Percentiles rank a stretch among this genome's conserved stretches.
These are phyloP conservation scores for Spatulosminthurus flaviceps DNA, from an alignment of 2,888 invertebrate species.

Conservation along the genomic window DNA sequence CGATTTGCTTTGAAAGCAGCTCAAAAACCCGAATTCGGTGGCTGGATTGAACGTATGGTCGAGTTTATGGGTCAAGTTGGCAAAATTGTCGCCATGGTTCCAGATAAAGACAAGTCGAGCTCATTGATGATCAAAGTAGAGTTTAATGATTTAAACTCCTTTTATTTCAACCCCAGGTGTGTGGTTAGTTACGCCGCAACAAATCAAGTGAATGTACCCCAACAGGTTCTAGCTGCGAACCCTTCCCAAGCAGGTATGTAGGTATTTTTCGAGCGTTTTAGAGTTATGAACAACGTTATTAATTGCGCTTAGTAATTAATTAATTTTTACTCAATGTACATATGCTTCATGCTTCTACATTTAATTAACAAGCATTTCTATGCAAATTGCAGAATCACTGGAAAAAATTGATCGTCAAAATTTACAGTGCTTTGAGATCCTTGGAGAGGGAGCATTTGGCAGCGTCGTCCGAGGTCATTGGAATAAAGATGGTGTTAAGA, in stretches of 20 bases:
- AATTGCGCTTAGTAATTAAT: too few relatives aligned
- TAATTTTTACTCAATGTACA: too few relatives aligned
- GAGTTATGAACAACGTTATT: too few relatives aligned
- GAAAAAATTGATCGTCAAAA: conserved; percentile 17
- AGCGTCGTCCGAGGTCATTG: conserved; percentile 32
- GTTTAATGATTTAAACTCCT: conserved; percentile 4
- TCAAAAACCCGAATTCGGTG: conserved; percentile 1
- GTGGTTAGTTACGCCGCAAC: background rate
- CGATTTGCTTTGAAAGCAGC: background rate
- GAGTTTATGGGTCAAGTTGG: conserved; percentile 18
- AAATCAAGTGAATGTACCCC: background rate
- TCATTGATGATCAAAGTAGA: conserved; percentile 2
- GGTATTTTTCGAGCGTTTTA: too few relatives aligned
- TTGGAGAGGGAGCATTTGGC: conserved; percentile 43
- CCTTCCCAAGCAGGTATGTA: too few relatives aligned
- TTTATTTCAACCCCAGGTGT: conserved; percentile 11
- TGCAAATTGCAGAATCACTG: background rate
- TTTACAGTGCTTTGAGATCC: conserved; percentile 23
- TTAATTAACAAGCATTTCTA: conserved; percentile 1
- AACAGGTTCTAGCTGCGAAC: background rate
- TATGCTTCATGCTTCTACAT: too few relatives aligned
- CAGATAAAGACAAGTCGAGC: background rate
- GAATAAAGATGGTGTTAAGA: background rate
- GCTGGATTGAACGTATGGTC: conserved; percentile 1
- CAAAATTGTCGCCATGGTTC: background rate